phyloP scores from a whole-genome alignment of 2,113 vertebrate genomes.

The Pachycephala philippinensis region DNA sequence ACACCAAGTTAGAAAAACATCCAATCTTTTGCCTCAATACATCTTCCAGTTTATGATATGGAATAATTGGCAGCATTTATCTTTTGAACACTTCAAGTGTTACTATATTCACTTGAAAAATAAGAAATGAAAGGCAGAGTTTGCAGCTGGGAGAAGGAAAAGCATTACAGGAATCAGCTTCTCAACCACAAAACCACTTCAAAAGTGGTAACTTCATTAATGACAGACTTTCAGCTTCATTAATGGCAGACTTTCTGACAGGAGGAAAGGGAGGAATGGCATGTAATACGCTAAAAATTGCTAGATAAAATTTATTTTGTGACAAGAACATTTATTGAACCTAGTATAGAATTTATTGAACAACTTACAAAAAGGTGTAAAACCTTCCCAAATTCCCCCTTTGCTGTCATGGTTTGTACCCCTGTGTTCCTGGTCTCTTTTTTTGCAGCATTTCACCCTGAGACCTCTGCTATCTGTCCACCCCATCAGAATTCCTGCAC shows the following conservation, averaged over 20 bases:
- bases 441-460: not conserved
- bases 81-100: not conserved
- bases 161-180: not conserved
- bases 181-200: not conserved
- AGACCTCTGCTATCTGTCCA: not conserved
- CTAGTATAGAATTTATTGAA: not conserved
- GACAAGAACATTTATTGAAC: not conserved
- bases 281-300: not conserved
- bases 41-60: not conserved
- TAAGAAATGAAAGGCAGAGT: not conserved
- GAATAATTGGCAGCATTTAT: slow-evolving; percentile 3
- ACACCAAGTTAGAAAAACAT: not conserved
- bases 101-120: not conserved
- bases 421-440: not conserved
- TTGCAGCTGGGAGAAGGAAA: not conserved
- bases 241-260: not conserved
- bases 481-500: not conserved
- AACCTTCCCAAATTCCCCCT: not conserved
- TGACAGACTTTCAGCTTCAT: not conserved
- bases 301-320: not conserved
- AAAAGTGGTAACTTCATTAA: not conserved
- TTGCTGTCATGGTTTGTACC: not conserved
- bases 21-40: not conserved
- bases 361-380: not conserved
- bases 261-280: not conserved